Conservation (phyloP, 2,113 vertebrate species). For the Hippocampus mohnikei region DNA sequence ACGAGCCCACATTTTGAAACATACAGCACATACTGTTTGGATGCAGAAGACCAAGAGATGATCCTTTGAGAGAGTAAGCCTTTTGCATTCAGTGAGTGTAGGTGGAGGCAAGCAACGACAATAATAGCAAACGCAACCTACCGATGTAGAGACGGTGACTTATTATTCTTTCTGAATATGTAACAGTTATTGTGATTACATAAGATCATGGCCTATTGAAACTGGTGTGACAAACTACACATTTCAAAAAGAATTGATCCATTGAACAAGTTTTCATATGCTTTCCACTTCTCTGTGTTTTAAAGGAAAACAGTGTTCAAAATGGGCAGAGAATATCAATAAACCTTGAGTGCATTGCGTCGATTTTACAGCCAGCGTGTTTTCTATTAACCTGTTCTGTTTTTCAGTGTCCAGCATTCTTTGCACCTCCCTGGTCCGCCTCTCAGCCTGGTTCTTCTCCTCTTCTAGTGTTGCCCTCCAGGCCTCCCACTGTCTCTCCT, state of each 20-base stretch:
- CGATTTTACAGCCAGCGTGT: background rate
- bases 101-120: slow-evolving; percentile 31
- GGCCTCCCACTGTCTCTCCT: slow-evolving; percentile 97
- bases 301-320: background rate
- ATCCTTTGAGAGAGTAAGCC: slow-evolving; percentile 28
- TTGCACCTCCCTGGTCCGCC: slow-evolving; percentile 88
- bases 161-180: background rate
- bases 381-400: slow-evolving; percentile 83
- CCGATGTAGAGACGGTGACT: slow-evolving; percentile 9
- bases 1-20: slow-evolving; percentile 23
- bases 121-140: slow-evolving; percentile 29
- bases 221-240: background rate
- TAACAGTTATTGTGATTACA: slow-evolving; percentile 4
- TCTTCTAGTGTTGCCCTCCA: slow-evolving; percentile 91
- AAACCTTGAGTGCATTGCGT: background rate
- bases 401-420: slow-evolving; percentile 95
- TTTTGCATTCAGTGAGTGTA: slow-evolving; percentile 41
- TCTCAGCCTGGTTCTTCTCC: slow-evolving; percentile 94
- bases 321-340: background rate
- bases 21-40: slow-evolving; percentile 13
- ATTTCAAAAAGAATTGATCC: background rate
- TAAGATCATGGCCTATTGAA: background rate
- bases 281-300: too few species aligned
- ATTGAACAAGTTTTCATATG: background rate
- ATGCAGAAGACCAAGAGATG: slow-evolving; percentile 36